These are phyloP conservation scores for Gymnocheta viridis DNA, from an alignment of 2,888 invertebrate genomes.

Conservation along the genomic window DNA sequence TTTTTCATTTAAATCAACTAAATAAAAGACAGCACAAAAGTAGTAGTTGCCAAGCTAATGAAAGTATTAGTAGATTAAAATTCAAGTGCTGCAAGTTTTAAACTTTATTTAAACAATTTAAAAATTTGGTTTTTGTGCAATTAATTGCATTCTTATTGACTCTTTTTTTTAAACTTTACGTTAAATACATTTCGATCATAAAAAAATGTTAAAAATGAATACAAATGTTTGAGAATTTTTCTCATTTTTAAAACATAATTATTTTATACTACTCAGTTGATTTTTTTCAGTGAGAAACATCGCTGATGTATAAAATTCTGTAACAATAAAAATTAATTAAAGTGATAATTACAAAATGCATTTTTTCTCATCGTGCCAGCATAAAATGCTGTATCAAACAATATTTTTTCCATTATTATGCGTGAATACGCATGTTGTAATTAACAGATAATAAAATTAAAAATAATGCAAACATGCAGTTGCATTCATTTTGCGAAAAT, in stretches of 20 bases:
- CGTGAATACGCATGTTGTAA: slow-evolving; percentile 69
- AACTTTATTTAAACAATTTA: neutral
- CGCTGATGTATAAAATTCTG: slow-evolving; percentile 64
- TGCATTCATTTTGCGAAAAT: slow-evolving; percentile 14
- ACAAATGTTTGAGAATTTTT: slow-evolving; percentile 4
- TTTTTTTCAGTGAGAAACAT: slow-evolving; percentile 25
- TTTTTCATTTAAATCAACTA: neutral
- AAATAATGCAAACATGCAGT: slow-evolving; percentile 59
- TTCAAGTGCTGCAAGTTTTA: neutral
- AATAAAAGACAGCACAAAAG: neutral
- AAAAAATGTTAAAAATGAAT: neutral
- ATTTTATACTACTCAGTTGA: slow-evolving; percentile 7
- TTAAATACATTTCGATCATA: slow-evolving; percentile 10
- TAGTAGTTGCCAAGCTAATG: neutral
- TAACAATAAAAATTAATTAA: slow-evolving; percentile 70
- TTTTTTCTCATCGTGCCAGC: slow-evolving; percentile 57
- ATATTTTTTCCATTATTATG: slow-evolving; percentile 64
- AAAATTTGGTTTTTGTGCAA: neutral
- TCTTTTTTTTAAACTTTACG: slow-evolving; percentile 14
- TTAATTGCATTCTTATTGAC: neutral
- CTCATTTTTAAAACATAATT: neutral
- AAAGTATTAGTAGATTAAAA: slow-evolving; percentile 15
- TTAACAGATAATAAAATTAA: slow-evolving; percentile 68
- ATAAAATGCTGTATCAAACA: slow-evolving; percentile 66
- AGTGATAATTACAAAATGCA: slow-evolving; percentile 67